Evolutionary conservation across 2,888 invertebrate genomes (phyloP).

Genomic region (Hemithea aestivaria): DNA sequence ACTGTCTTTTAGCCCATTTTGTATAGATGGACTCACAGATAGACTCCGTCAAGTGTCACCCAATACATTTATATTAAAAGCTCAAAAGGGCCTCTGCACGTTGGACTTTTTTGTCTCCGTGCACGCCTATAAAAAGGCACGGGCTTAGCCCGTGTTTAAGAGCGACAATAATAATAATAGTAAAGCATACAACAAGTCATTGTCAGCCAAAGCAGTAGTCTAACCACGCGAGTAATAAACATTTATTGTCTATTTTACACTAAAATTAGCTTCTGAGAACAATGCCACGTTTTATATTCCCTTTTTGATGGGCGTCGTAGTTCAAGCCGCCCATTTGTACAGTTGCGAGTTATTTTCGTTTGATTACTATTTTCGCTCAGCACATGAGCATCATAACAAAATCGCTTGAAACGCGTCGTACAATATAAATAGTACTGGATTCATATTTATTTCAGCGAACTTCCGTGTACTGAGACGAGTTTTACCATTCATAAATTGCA

Average conservation of each 20-base stretch:
- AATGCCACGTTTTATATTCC: slow-evolving; percentile 17
- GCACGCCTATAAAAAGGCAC: no score
- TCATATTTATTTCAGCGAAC: slow-evolving; percentile 9
- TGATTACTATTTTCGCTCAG: slow-evolving; percentile 23
- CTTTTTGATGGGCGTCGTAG: slow-evolving; percentile 21
- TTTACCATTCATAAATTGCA: no score
- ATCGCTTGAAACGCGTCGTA: slow-evolving; percentile 18
- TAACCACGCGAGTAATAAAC: slow-evolving; percentile 1
- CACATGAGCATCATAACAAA: slow-evolving; percentile 17
- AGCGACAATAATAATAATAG: no score
- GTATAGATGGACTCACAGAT: no score
- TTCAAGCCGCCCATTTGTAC: slow-evolving; percentile 14
- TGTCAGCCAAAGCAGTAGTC: no score
- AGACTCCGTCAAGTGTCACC: no score
- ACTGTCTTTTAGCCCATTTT: no score
- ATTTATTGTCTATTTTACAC: slow-evolving; percentile 10
- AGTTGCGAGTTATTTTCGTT: slow-evolving; percentile 22
- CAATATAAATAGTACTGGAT: slow-evolving; percentile 16
- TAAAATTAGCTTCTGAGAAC: slow-evolving; percentile 15
- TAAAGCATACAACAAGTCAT: no score
- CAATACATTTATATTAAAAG: no score
- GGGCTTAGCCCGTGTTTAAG: no score
- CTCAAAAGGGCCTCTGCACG: no score
- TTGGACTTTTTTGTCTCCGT: no score
- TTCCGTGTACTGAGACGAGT: neutral